Percentiles rank a stretch among this genome's conserved stretches.
These are phyloP conservation scores for Lethenteron reissneri DNA, from an alignment of 2,113 vertebrate genomes.

Conservation along the genomic window DNA sequence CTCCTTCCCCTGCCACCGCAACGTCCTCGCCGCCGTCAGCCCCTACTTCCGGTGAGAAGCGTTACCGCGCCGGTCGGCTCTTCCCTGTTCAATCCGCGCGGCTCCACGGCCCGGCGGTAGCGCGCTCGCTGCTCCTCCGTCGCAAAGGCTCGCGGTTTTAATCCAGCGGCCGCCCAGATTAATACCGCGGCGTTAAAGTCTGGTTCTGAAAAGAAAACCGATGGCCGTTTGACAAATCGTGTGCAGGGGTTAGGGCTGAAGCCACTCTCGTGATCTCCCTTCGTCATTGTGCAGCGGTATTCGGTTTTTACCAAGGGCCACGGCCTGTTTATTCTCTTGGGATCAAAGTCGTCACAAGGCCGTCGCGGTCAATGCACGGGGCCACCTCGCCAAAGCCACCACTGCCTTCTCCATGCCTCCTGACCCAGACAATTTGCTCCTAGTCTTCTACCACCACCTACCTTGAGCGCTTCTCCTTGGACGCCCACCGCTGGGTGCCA, in stretches of 20 bases:
- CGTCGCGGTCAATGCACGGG: too few relatives aligned
- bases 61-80: not conserved
- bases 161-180: not conserved
- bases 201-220: constrained; percentile 4
- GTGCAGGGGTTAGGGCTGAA: not conserved
- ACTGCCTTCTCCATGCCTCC: too few relatives aligned
- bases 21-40: constrained; percentile 94
- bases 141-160: constrained; percentile 4
- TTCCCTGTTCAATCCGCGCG: not conserved
- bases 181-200: not conserved
- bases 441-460: too few relatives aligned
- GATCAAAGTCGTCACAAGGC: too few relatives aligned
- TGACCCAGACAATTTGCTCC: too few relatives aligned
- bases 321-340: too few relatives aligned
- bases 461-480: too few relatives aligned
- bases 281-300: too few relatives aligned
- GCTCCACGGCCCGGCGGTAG: not conserved
- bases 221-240: not conserved
- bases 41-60: constrained; percentile 77
- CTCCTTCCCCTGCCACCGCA: constrained; percentile 87
- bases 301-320: too few relatives aligned
- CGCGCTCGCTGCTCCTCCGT: not conserved
- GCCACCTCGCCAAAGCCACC: too few relatives aligned
- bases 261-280: too few relatives aligned
- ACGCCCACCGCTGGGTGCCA: too few relatives aligned